Base-by-base conservation (phyloP, 2,797 vertebrate species). In the Eurystomus glaucurus region DNA sequence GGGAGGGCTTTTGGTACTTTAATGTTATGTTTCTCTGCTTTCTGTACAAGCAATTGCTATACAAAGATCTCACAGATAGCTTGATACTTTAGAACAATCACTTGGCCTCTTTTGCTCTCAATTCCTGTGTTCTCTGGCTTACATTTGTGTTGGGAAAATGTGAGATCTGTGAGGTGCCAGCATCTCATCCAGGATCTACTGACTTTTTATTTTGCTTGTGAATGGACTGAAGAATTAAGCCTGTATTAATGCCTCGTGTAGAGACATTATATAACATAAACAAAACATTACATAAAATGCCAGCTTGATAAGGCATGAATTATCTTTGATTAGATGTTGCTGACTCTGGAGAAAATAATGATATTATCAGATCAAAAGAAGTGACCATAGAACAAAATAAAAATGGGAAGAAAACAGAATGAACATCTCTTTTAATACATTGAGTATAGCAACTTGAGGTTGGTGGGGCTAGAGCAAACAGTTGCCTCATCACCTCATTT, bases 61-160 rank as follows among this genome's bases (percentile, higher is more conserved):
- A 12, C 15, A 39, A 37, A 46, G 21, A 22, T 68, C 12, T 93
- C 17, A 13, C 11, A 37, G 21, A 18, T 18, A 55, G 17, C 4
- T 61, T 2, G 6, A 1, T 85, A 29, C 23, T 62, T 65, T 46
- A 35, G 16, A 35, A 37, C 0, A 0, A 31, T 43, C 14, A 19
- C 39, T 5, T 51, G 69, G 3, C 13, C 16, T 66, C 7, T 62
- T 88, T n/a, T 0, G 0, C 20, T 9, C 22, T 60, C 45, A 64
- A 54, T 79, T 88, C 9, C 26, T 0, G 0, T 35, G 20, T 58
- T 64, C 4, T 35, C 33, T 88, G 65, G 15, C 26, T 69, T 50
- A 14, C 5, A 1, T 50, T 52, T 13, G 3, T 71, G 5, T 26
- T n/a, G 45, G 39, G 37, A 87, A 8, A 9, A 6, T 10, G 17